These are phyloP conservation scores for Typhlichthys eigenmanni DNA, from an alignment of 2,797 vertebrate genomes.

Conservation along the genomic window DNA sequence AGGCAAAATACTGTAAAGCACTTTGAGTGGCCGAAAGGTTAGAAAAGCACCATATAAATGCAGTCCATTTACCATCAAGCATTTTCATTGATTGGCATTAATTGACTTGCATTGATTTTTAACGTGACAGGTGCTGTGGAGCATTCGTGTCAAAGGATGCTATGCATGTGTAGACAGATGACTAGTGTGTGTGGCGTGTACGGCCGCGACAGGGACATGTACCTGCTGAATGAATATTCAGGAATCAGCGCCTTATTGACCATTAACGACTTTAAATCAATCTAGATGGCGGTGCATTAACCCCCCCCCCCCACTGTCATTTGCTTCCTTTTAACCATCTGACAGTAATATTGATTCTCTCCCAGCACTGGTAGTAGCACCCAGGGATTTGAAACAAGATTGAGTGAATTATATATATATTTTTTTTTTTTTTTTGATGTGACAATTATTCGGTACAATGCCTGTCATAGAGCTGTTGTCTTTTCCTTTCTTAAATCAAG, in stretches of 20 bases:
- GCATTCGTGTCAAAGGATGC: not conserved
- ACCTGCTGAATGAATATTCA: constrained; percentile 40
- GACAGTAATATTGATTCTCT: constrained; percentile 69
- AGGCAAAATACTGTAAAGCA: too few species aligned
- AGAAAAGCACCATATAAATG: too few species aligned
- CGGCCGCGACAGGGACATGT: not conserved
- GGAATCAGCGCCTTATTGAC: constrained; percentile 37
- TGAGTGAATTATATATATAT: constrained; percentile 38
- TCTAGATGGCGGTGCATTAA: constrained; percentile 28
- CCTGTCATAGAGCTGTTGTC: too few species aligned
- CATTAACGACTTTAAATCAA: constrained; percentile 39
- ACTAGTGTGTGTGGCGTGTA: not conserved
- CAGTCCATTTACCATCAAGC: too few species aligned
- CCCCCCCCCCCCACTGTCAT: constrained; percentile 7
- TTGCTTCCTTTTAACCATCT: constrained; percentile 53
- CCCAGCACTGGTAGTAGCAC: constrained; percentile 48
- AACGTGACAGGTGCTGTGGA: constrained; percentile 42
- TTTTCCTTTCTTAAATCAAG: too few species aligned
- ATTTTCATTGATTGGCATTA: constrained; percentile 41
- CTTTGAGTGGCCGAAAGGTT: too few species aligned
- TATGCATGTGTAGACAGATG: not conserved
- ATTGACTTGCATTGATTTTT: constrained; percentile 52
- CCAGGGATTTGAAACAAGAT: constrained; percentile 36
- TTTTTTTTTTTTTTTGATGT: too few species aligned
- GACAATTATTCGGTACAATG: too few species aligned